These are phyloP conservation scores for Gryllus bimaculatus DNA, from an alignment of 1,140 invertebrate species.

Conservation along the genomic window DNA sequence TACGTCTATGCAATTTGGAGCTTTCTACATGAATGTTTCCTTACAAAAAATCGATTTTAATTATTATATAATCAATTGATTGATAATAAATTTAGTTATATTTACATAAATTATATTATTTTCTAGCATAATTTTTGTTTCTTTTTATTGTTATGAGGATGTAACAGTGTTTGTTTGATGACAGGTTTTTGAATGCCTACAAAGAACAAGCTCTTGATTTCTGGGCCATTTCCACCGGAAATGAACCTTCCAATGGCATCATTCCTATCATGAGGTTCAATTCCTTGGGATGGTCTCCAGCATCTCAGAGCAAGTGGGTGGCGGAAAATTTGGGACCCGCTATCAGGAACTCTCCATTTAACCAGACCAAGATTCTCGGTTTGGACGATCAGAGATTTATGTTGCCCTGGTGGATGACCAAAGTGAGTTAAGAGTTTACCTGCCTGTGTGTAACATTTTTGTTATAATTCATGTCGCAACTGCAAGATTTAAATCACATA, in stretches of 20 bases:
- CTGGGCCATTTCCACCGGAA: constrained; percentile 56
- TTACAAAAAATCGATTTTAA: no score
- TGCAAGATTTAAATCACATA: no score
- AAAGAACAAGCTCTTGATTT: constrained; percentile 40
- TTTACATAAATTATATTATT: no score
- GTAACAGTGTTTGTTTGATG: background rate
- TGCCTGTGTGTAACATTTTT: no score
- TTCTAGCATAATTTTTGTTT: no score
- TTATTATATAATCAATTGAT: no score
- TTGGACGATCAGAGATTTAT: constrained; percentile 61
- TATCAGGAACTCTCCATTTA: constrained; percentile 45
- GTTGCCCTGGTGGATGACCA: constrained; percentile 51
- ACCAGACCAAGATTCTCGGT: constrained; percentile 50
- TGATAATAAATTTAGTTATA: no score
- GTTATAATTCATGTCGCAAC: no score
- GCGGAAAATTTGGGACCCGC: constrained; percentile 56
- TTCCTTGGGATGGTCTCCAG: constrained; percentile 62
- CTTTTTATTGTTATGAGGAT: no score
- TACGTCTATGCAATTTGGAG: no score
- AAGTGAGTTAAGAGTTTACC: constrained; percentile 36
- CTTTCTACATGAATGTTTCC: no score
- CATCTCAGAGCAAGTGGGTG: constrained; percentile 50
- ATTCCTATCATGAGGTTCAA: constrained; percentile 50
- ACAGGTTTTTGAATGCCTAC: constrained; percentile 46
- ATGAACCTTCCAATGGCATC: constrained; percentile 47